Evolutionary conservation across 37 sponge, comb jelly and placozoan species (phyloP), one percentile per base, ranked within the genome.

Genomic region (Aphrocallistes beatrix): DNA sequence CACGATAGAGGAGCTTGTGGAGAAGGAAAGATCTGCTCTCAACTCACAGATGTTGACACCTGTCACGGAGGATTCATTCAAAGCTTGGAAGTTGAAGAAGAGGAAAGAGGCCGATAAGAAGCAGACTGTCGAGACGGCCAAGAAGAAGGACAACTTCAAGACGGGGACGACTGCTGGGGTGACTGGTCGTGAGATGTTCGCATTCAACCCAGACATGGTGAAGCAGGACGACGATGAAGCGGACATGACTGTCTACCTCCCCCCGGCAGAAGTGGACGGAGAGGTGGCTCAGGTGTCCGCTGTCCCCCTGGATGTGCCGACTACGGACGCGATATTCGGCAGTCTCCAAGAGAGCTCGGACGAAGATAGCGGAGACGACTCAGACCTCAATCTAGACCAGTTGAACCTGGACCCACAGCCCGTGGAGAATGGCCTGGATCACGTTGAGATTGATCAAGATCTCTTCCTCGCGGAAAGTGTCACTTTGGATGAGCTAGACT

Each of bases 141-240:
- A 95, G 86, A 92, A 88, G 86, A 92, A 95, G 45, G 88, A 88
- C 23, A 96, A 98, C 9, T 94, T 92, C 87, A 93, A 90, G 48
- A 88, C 88, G 23, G 99, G 99, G 19, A 89, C 47, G 83, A 88
- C 88, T 16, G 83, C 86, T 37, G 96, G 96, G 0, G 92, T 92
- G 82, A 94, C 95, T 86, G 99, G 99, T 42, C 87, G 99, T 1
- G 99, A 98, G 83, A 88, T 98, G 91, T 98, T 98, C 84, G 85
- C 86, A 51, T 98, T 96, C 85, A 95, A 98, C 83, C 99, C 99
- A 0, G 91, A 93, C 38, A 45, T 95, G 48, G 92, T 92, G 0
- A 36, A 32, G 39, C 90, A 81, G 0, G 92, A 87, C 16, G 98
- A 90, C 23, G 94, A 93, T 19, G 99, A 93, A 13, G 88, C 51